These are phyloP conservation scores for Sepioteuthis lessoniana DNA, from an alignment of 2,888 invertebrate genomes.

Conservation along the genomic window DNA sequence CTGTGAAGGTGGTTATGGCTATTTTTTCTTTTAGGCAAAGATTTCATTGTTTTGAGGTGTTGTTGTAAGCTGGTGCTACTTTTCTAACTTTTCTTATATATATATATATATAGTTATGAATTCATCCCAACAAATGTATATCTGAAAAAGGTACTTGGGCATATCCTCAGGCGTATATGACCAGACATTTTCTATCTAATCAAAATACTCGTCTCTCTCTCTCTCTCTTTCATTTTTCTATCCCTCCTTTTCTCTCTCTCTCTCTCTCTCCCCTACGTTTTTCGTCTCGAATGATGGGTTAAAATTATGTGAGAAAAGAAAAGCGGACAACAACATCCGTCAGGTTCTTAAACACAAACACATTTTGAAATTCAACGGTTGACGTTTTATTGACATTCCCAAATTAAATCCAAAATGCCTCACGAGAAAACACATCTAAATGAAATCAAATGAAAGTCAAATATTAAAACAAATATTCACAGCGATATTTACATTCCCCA, in stretches of 20 bases:
- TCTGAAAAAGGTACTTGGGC: not conserved
- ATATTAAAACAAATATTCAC: conserved; percentile 4
- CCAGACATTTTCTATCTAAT: not conserved
- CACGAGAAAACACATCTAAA: not conserved
- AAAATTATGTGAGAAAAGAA: not conserved
- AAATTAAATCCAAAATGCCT: not conserved
- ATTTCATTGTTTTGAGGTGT: too few relatives aligned
- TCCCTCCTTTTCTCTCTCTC: too few relatives aligned
- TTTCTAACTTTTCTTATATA: not conserved
- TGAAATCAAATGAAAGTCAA: conserved; percentile 16
- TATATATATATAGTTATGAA: not conserved
- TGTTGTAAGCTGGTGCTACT: too few relatives aligned
- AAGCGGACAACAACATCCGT: not conserved
- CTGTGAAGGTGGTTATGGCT: too few relatives aligned
- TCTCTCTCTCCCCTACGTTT: too few relatives aligned
- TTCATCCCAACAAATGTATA: not conserved
- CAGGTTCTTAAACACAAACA: not conserved
- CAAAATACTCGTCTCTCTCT: too few relatives aligned
- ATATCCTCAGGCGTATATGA: not conserved
- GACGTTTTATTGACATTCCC: not conserved
- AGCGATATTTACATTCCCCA: not conserved
- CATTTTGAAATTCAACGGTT: conserved; percentile 17
- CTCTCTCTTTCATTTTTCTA: too few relatives aligned
- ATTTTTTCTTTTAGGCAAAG: too few relatives aligned
- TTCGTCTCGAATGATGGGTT: too few relatives aligned